phyloP scores from a whole-genome alignment of 2,888 invertebrate species.

The Sussaba pulchella region DNA sequence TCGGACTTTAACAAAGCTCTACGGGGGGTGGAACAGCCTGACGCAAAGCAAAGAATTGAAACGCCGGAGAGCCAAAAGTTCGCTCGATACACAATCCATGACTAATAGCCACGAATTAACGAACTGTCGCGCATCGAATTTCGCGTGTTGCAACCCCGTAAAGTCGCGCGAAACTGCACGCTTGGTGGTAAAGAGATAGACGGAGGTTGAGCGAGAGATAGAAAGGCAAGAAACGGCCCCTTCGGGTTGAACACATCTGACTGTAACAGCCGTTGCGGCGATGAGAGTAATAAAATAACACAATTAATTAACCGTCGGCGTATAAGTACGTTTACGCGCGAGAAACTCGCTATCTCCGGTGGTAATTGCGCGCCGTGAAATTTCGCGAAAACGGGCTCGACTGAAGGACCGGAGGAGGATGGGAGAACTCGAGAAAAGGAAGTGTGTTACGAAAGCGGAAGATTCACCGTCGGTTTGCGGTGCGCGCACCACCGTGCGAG shows the following conservation, averaged over 20 bases:
- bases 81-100: too few species aligned
- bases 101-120: too few species aligned
- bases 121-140: too few species aligned
- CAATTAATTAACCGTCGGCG: slow-evolving; percentile 60
- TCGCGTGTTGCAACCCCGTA: too few species aligned
- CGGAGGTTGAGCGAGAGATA: slow-evolving; percentile 18
- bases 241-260: slow-evolving; percentile 11
- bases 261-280: slow-evolving; percentile 13
- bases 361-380: slow-evolving; percentile 49
- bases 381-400: slow-evolving; percentile 41
- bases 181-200: background rate
- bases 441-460: slow-evolving; percentile 11
- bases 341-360: slow-evolving; percentile 24
- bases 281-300: slow-evolving; percentile 55
- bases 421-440: background rate
- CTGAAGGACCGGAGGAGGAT: background rate
- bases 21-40: too few species aligned
- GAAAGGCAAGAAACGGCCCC: slow-evolving; percentile 39
- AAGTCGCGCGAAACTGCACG: slow-evolving; percentile 23
- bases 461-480: slow-evolving; percentile 46
- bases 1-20: too few species aligned
- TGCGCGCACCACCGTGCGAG: slow-evolving; percentile 8
- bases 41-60: too few species aligned
- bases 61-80: too few species aligned
- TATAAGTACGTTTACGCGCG: slow-evolving; percentile 34